Evolutionary conservation across 1,140 invertebrate species (phyloP).

Genomic region (Drosophila nannoptera): DNA sequence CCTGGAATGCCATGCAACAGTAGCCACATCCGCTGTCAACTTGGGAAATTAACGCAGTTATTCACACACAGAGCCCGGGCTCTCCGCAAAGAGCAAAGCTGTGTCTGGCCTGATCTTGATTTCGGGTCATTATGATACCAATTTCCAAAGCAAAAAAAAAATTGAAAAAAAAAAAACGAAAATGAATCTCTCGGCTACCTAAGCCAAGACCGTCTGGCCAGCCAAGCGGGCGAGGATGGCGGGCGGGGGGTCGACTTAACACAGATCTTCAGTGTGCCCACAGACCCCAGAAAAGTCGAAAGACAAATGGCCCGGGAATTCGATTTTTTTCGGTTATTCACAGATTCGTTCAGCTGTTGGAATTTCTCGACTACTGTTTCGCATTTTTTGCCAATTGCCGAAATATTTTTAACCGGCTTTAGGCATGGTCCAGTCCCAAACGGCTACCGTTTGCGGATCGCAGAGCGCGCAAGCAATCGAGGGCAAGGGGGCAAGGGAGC

Average conservation of each 20-base stretch:
- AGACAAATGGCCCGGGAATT: conserved; percentile 48
- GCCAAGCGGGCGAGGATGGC: neutral
- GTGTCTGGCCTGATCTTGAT: conserved; percentile 72
- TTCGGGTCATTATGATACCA: conserved; percentile 72
- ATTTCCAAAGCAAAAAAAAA: conserved; percentile 33
- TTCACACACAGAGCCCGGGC: conserved; percentile 50
- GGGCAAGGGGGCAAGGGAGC: no score
- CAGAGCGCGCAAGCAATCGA: neutral
- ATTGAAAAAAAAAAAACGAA: conserved; percentile 13
- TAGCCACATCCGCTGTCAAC: conserved; percentile 74
- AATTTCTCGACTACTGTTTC: conserved; percentile 73
- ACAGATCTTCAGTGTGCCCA: conserved; percentile 3
- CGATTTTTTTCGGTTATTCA: conserved; percentile 44
- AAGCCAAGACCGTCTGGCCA: conserved; percentile 8
- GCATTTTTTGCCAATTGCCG: conserved; percentile 55
- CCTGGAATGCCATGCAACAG: conserved; percentile 48
- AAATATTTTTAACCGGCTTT: conserved; percentile 57
- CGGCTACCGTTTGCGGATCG: conserved; percentile 36
- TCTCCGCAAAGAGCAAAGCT: conserved; percentile 52
- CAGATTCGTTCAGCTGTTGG: conserved; percentile 73
- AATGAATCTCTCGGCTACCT: conserved; percentile 24
- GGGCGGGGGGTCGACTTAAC: no score
- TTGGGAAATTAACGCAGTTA: conserved; percentile 73
- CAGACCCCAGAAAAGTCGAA: conserved; percentile 27
- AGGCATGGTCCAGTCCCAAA: conserved; percentile 13